These are phyloP conservation scores for Diceros bicornis DNA, from an alignment of 2,797 vertebrate genomes.

Conservation along the genomic window DNA sequence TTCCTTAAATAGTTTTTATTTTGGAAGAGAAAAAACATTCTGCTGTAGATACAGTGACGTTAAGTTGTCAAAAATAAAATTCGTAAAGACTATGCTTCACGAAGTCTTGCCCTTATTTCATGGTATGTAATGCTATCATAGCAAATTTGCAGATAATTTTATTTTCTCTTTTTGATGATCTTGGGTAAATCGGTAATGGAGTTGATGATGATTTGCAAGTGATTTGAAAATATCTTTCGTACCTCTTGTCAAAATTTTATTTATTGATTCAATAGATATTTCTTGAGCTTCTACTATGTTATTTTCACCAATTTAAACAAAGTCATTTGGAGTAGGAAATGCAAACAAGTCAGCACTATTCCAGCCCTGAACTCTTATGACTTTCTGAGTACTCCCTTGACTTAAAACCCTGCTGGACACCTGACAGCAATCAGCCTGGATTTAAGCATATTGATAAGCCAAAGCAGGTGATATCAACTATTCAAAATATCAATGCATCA, in stretches of 20 bases:
- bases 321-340: background rate
- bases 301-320: background rate
- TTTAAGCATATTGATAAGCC: background rate
- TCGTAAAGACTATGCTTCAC: background rate
- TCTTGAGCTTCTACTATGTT: background rate
- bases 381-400: background rate
- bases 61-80: constrained; percentile 49
- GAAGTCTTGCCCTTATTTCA: background rate
- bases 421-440: background rate
- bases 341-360: background rate
- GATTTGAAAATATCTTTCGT: background rate
- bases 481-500: background rate
- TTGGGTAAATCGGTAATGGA: background rate
- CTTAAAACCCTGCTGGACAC: background rate
- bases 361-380: background rate
- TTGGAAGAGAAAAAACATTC: background rate
- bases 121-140: background rate
- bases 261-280: background rate
- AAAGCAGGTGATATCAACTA: background rate
- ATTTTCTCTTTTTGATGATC: background rate
- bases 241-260: background rate
- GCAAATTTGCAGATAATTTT: background rate
- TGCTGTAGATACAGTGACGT: background rate
- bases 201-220: background rate
- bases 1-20: background rate